These are phyloP conservation scores for Porites lutea DNA, from an alignment of 64 coral and sea anemone genomes.

Conservation along the genomic window DNA sequence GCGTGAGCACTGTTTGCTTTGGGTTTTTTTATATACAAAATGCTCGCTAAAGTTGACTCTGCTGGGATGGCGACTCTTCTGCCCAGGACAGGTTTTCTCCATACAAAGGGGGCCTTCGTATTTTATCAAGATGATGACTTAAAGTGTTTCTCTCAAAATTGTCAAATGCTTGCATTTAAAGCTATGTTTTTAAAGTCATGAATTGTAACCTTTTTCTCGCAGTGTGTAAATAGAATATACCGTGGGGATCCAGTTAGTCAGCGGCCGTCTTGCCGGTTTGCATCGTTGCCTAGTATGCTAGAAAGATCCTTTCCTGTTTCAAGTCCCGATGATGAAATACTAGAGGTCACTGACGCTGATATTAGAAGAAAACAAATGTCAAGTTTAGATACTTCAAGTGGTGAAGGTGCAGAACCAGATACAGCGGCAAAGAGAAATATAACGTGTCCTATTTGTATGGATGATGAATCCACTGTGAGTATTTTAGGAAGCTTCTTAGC, in stretches of 20 bases:
- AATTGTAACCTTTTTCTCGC: neutral
- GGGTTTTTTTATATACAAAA: too few relatives aligned
- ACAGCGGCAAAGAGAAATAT: constrained; percentile 50
- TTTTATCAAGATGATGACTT: too few relatives aligned
- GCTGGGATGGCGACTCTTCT: too few relatives aligned
- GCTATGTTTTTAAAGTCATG: neutral
- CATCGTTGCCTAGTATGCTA: constrained; percentile 15
- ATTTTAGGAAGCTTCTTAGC: neutral
- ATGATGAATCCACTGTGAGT: constrained; percentile 78
- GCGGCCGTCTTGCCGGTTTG: constrained; percentile 79
- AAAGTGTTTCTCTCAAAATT: too few relatives aligned
- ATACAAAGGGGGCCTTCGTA: too few relatives aligned
- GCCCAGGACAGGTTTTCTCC: too few relatives aligned
- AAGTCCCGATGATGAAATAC: neutral
- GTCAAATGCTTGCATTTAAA: too few relatives aligned
- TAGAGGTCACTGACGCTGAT: neutral
- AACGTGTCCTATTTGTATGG: constrained; percentile 90
- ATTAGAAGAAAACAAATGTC: neutral
- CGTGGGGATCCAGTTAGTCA: constrained; percentile 46
- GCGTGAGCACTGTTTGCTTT: too few relatives aligned
- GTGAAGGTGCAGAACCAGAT: neutral
- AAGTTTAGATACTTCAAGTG: neutral
- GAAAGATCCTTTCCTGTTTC: neutral
- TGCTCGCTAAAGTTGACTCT: too few relatives aligned
- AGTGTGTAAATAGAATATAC: constrained; percentile 82